phyloP scores from a whole-genome alignment of 2,888 invertebrate species.

The Thera obeliscata region DNA sequence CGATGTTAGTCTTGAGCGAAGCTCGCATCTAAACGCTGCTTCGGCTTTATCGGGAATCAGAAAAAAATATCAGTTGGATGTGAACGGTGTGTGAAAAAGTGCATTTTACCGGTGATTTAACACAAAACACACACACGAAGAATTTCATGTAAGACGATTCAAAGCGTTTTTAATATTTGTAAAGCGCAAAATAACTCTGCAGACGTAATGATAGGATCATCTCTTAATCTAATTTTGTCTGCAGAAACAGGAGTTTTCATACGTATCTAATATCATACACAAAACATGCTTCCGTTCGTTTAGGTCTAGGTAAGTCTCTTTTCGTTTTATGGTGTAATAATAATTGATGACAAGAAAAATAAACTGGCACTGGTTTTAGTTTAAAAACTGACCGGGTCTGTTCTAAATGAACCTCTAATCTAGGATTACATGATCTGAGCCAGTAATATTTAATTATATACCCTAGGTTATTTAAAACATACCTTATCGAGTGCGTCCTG shows the following conservation, averaged over 20 bases:
- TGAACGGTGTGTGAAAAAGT: conserved; percentile 60
- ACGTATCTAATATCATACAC: not conserved
- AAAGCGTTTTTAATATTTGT: conserved; percentile 45
- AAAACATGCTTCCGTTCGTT: not conserved
- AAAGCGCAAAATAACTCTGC: conserved; percentile 36
- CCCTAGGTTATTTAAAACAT: too few species aligned
- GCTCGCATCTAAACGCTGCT: conserved; percentile 48
- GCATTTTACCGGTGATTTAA: conserved; percentile 56
- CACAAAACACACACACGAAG: conserved; percentile 52
- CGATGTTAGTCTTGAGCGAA: conserved; percentile 69
- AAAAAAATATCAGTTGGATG: conserved; percentile 60
- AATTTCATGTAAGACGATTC: conserved; percentile 53
- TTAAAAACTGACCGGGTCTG: too few species aligned
- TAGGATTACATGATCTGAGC: too few species aligned
- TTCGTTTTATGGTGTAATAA: not conserved
- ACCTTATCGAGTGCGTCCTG: too few species aligned
- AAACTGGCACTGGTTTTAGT: not conserved
- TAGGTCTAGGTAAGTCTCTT: not conserved
- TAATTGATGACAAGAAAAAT: not conserved
- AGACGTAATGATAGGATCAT: conserved; percentile 25
- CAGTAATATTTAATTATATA: too few species aligned
- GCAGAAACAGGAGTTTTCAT: conserved; percentile 7
- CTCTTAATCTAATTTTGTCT: conserved; percentile 25
- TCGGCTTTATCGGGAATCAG: conserved; percentile 17
- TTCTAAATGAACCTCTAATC: too few species aligned